Evolutionary conservation across 2,888 invertebrate species (phyloP), one percentile per base, ranked within the genome.

Genomic region (Erebia palarica): DNA sequence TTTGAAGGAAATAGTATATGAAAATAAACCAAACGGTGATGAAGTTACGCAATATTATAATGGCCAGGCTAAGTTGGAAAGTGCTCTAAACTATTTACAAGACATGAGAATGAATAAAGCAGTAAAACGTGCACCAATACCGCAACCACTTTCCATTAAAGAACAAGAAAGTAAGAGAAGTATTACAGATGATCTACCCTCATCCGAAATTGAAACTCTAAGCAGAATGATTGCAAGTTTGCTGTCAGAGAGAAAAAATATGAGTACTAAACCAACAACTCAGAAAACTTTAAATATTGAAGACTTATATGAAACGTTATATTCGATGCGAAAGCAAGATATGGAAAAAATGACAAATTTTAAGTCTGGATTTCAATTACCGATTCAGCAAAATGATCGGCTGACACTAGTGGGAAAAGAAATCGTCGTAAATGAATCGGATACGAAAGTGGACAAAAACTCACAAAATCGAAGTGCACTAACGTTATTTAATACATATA

Each of bases 1-100:
- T 21, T 18, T 0, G 8, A 18, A 59, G 27, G 21, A 66, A 11
- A 14, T 21, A 2, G 67, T 16, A 18, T 53, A 71, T 36, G 73
- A 76, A 68, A 71, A 73, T 61, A 70, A 77, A 72, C 67, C 61
- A 42, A 55, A 59, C 21, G 49, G 44, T 65, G 70, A 57, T 66
- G 70, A 65, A 67, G 60, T 64, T 44, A 51, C 76, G 70, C 64
- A 75, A 65, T 70, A 75, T 72, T 64, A 21, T 1, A 65, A 74
- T 8, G 75, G 67, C 1, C 72, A 78, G 73, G 77, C 78, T 0
- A 76, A 79, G 61, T 69, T 84, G 11, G 76, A 80, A n/a, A 82
- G 75, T 42, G 72, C 85, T 14, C 71, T 85, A 14, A 78, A 80
- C 9, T 83, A 86, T 69, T 78, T 78, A 77, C 57, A 76, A 65